A percentile compares a stretch with the other conserved stretches of the same genome.
Evolutionary conservation across 2,113 vertebrate species (phyloP).

Genomic region (Psilopogon haemacephalus): DNA sequence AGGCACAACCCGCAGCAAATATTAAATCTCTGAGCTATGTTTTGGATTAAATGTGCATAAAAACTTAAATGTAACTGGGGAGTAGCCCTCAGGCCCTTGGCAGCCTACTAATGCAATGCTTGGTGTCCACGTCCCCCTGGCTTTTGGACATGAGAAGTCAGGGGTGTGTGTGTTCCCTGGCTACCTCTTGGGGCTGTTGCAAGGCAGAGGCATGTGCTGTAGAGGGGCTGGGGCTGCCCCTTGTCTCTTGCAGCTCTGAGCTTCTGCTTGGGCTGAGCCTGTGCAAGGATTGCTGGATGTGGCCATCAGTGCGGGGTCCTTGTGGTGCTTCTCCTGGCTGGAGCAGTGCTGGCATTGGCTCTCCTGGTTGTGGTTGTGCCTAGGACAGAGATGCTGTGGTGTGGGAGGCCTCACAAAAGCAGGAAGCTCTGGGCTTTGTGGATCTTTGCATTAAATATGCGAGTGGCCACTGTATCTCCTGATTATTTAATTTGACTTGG

Average conservation of each 20-base stretch:
- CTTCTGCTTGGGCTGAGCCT: fast-evolving
- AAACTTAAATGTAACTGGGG: background rate
- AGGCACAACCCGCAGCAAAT: fast-evolving
- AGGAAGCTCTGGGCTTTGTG: background rate
- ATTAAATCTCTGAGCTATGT: background rate
- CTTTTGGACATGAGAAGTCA: background rate
- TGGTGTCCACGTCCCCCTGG: background rate
- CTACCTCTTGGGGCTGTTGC: background rate
- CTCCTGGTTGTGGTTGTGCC: fast-evolving
- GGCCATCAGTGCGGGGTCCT: fast-evolving
- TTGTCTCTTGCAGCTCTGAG: background rate
- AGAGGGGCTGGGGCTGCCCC: fast-evolving
- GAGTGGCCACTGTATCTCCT: background rate
- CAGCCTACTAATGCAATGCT: background rate
- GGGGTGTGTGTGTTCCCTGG: background rate
- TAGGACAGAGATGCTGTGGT: background rate
- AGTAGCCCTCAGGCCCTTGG: background rate
- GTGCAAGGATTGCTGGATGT: background rate
- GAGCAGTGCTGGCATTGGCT: fast-evolving
- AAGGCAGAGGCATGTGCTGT: background rate
- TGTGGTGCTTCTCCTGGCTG: fast-evolving
- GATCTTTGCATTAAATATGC: background rate
- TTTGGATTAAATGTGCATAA: background rate
- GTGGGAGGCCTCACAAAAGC: background rate
- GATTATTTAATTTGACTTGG: constrained; percentile 61